phyloP scores from a whole-genome alignment of 2,888 invertebrate species.

The Lypha dubia region DNA sequence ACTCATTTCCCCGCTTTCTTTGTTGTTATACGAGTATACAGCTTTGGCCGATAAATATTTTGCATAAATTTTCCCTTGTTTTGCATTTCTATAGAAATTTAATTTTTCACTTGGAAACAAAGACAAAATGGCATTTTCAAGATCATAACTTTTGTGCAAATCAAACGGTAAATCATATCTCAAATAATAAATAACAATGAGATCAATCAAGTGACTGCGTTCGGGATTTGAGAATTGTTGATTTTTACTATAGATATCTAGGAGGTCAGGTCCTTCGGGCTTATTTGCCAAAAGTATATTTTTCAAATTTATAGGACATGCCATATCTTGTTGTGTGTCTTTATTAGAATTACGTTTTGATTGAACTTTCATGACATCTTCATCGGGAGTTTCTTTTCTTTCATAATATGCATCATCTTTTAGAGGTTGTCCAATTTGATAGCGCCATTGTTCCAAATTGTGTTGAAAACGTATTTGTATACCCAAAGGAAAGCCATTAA shows the following conservation, averaged over 20 bases:
- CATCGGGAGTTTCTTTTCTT: not conserved
- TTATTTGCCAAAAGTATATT: conserved; percentile 43
- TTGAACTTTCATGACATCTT: not conserved
- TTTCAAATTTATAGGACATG: conserved; percentile 17
- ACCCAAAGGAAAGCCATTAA: conserved; percentile 76
- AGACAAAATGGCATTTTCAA: conserved; percentile 35
- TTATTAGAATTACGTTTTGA: not conserved
- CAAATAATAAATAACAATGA: conserved; percentile 36
- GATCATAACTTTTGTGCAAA: conserved; percentile 34
- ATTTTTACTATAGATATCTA: conserved; percentile 25
- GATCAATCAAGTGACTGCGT: conserved; percentile 29
- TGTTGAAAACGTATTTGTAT: conserved; percentile 79
- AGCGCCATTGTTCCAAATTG: conserved; percentile 79
- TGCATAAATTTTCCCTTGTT: conserved; percentile 29
- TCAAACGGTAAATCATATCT: not conserved
- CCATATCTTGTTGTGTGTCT: not conserved
- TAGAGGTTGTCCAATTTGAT: conserved; percentile 76
- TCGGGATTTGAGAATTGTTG: conserved; percentile 29
- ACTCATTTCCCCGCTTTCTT: not conserved
- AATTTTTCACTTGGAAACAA: conserved; percentile 49
- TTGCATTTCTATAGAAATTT: conserved; percentile 29
- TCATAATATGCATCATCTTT: not conserved
- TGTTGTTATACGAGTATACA: not conserved
- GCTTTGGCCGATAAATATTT: conserved; percentile 39
- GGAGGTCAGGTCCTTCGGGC: conserved; percentile 74